These are phyloP conservation scores for Tridacna gigas DNA, from an alignment of 2,888 invertebrate genomes.

Conservation along the genomic window DNA sequence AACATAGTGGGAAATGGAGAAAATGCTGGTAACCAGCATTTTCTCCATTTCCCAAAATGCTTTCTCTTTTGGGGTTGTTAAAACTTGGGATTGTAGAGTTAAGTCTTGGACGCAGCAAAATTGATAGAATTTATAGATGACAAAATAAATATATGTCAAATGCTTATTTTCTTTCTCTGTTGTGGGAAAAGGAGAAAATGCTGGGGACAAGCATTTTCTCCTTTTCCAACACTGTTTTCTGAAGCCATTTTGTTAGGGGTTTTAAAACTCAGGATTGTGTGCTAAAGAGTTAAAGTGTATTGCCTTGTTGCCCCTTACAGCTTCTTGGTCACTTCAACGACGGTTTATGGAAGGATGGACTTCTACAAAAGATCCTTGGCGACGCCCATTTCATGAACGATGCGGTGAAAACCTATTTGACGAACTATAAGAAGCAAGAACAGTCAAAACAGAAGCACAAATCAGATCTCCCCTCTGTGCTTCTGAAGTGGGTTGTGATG, in stretches of 20 bases:
- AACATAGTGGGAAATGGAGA: too few species aligned
- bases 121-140: too few species aligned
- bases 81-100: too few species aligned
- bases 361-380: slow-evolving; percentile 77
- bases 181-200: too few species aligned
- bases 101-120: too few species aligned
- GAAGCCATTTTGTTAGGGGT: background rate
- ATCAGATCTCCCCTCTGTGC: slow-evolving; percentile 73
- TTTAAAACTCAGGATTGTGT: background rate
- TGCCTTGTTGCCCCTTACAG: slow-evolving; percentile 59
- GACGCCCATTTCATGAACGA: slow-evolving; percentile 77
- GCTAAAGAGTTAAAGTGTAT: background rate
- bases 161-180: too few species aligned
- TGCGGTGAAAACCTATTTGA: slow-evolving; percentile 74
- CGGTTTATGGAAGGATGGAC: slow-evolving; percentile 80
- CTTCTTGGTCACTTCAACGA: slow-evolving; percentile 78
- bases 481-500: slow-evolving; percentile 81
- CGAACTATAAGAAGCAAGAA: slow-evolving; percentile 71
- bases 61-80: too few species aligned
- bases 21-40: too few species aligned
- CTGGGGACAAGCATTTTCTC: too few species aligned
- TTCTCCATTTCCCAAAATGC: too few species aligned
- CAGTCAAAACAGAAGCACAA: slow-evolving; percentile 72
- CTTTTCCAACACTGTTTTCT: too few species aligned
- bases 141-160: too few species aligned